A percentile compares a stretch with the other conserved stretches of the same genome.
Evolutionary conservation across 2,888 invertebrate species (phyloP).

Genomic region (Xylocampa areola): DNA sequence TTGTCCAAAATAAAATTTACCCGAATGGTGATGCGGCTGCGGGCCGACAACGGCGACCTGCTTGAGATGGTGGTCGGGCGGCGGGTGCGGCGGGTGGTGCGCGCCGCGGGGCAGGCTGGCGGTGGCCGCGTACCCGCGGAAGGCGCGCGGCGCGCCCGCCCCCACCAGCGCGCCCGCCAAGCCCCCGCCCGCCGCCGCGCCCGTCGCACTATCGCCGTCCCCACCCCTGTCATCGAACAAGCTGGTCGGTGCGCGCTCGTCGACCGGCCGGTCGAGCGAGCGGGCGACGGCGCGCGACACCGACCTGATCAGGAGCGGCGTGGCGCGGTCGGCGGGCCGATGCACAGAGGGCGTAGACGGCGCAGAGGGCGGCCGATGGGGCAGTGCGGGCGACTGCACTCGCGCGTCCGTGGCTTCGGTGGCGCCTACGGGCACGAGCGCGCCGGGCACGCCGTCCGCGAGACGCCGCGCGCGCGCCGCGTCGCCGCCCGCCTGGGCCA

Average conservation of each 20-base stretch:
- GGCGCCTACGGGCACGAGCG: slow-evolving; percentile 79
- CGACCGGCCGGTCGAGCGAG: slow-evolving; percentile 54
- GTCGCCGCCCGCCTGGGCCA: slow-evolving; percentile 59
- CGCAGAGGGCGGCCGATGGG: slow-evolving; percentile 79
- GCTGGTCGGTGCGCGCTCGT: slow-evolving; percentile 55
- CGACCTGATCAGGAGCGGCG: slow-evolving; percentile 81
- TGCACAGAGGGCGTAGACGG: slow-evolving; percentile 70
- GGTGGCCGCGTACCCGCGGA: slow-evolving; percentile 75
- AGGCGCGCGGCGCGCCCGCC: slow-evolving; percentile 56
- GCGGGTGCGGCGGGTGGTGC: slow-evolving; percentile 76
- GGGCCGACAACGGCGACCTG: slow-evolving; percentile 70
- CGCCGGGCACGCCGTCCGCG: slow-evolving; percentile 66
- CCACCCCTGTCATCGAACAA: slow-evolving; percentile 63
- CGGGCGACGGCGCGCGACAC: slow-evolving; percentile 58
- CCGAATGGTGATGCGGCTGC: slow-evolving; percentile 59
- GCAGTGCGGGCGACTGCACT: slow-evolving; percentile 84
- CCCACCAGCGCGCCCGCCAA: slow-evolving; percentile 56
- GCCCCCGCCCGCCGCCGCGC: slow-evolving; percentile 55
- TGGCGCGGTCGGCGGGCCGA: slow-evolving; percentile 76
- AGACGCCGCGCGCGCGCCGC: slow-evolving; percentile 48
- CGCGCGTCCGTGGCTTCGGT: slow-evolving; percentile 83
- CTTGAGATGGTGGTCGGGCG: slow-evolving; percentile 60
- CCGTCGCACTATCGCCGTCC: slow-evolving; percentile 58
- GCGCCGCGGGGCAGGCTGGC: slow-evolving; percentile 87
- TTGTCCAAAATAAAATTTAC: slow-evolving; percentile 14